These are phyloP conservation scores for Rhynchomys soricoides DNA, from an alignment of 2,113 vertebrate genomes.

Conservation along the genomic window DNA sequence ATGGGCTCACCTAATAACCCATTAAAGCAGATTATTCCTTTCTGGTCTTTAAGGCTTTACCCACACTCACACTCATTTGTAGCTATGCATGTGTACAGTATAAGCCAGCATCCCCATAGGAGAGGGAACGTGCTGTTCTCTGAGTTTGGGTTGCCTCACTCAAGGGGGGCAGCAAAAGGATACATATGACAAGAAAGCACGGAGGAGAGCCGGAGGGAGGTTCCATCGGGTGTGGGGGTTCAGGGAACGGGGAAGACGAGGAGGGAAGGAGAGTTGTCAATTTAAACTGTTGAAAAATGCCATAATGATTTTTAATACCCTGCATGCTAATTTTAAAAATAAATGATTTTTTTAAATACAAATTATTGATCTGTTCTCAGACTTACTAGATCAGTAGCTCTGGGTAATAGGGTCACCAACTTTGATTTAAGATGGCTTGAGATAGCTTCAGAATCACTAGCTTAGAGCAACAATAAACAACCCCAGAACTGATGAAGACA, in stretches of 20 bases:
- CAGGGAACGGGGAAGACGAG: not conserved
- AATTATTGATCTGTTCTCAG: not conserved
- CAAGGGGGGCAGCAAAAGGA: not conserved
- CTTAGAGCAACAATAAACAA: not conserved
- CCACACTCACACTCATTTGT: not conserved
- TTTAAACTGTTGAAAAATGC: too few species aligned
- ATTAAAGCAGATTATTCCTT: not conserved
- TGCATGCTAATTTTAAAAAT: not conserved
- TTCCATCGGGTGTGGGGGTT: not conserved
- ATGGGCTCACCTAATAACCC: not conserved
- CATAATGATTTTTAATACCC: not conserved
- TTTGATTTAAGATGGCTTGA: conserved; percentile 16
- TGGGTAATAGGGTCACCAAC: not conserved
- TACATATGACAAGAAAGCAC: too few species aligned
- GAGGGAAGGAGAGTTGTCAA: accelerated
- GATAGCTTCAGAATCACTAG: not conserved
- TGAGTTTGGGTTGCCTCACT: not conserved
- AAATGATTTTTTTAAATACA: not conserved
- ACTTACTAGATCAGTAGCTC: not conserved
- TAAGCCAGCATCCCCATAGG: not conserved
- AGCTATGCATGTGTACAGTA: not conserved
- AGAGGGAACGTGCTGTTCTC: not conserved
- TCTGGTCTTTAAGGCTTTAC: not conserved
- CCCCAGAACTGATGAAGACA: not conserved
- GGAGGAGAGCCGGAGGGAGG: not conserved